Conservation (phyloP, 2,113 vertebrate genomes). For the Paracanthobrama guichenoti region DNA sequence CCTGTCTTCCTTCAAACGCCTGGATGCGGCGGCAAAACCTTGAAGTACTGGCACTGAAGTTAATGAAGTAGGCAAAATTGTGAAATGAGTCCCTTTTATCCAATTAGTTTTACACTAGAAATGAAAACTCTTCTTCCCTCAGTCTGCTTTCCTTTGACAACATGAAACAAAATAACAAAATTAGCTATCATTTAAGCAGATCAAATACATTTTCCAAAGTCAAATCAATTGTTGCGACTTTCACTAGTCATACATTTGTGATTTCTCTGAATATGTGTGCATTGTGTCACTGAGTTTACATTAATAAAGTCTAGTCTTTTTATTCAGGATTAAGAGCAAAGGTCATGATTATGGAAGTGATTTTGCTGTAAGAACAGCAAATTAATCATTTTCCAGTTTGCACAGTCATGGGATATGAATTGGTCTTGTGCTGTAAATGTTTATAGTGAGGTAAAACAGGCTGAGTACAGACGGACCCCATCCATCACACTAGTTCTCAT, state of each 20-base stretch:
- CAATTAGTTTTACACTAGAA: neutral
- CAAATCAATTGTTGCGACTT: neutral
- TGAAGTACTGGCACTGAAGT: slow-evolving; percentile 20
- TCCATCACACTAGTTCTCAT: neutral
- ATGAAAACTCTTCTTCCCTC: neutral
- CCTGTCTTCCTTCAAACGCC: slow-evolving; percentile 1
- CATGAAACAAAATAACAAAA: neutral
- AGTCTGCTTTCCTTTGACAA: neutral
- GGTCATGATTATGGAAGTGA: neutral
- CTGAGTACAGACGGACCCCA: neutral
- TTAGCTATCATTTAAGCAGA: neutral
- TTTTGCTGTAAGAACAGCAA: neutral
- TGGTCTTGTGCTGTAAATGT: neutral
- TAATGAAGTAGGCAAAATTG: slow-evolving; percentile 13
- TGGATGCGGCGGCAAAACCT: neutral
- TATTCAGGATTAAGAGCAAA: neutral
- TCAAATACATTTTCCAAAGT: slow-evolving; percentile 1
- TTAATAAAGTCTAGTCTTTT: neutral
- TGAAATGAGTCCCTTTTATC: slow-evolving; percentile 9
- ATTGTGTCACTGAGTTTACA: neutral
- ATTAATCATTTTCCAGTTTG: neutral
- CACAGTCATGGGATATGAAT: neutral
- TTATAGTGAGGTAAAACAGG: neutral
- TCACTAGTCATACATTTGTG: neutral
- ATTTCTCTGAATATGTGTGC: slow-evolving; percentile 12